Percentiles rank a stretch among this genome's conserved stretches.
These are phyloP conservation scores for Acromyrmex echinatior DNA, from an alignment of 1,140 invertebrate genomes.

Conservation along the genomic window DNA sequence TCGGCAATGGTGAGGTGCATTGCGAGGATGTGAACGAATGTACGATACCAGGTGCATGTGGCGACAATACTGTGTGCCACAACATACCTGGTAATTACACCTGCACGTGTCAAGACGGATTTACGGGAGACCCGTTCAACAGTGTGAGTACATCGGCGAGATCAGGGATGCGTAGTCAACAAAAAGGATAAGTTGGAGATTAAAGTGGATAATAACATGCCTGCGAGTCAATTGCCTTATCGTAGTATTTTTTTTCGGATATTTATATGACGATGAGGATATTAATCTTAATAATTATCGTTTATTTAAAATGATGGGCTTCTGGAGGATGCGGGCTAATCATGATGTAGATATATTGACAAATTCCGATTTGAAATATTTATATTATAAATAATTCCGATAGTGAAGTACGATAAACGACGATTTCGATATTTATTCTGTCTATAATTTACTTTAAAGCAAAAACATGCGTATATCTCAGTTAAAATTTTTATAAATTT, in stretches of 20 bases:
- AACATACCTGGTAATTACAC: constrained; percentile 96
- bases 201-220: constrained; percentile 36
- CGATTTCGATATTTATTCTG: neutral
- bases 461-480: neutral
- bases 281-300: constrained; percentile 35
- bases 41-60: constrained; percentile 91
- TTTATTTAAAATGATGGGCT: neutral
- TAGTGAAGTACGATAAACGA: neutral
- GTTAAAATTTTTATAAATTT: neutral
- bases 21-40: constrained; percentile 97
- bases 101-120: constrained; percentile 94
- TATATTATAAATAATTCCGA: neutral
- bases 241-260: constrained; percentile 2
- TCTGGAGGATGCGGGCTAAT: neutral
- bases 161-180: neutral
- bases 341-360: neutral
- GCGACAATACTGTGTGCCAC: constrained; percentile 92
- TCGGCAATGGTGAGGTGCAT: constrained; percentile 94
- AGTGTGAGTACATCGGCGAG: constrained; percentile 87
- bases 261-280: constrained; percentile 13
- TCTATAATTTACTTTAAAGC: neutral
- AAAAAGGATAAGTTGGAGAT: constrained; percentile 26
- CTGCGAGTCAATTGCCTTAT: constrained; percentile 26
- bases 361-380: constrained; percentile 19
- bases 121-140: constrained; percentile 94